Percentiles rank a stretch among this genome's conserved stretches.
phyloP scores from a whole-genome alignment of 2,797 vertebrate genomes.

The Sorex maritimensis region DNA sequence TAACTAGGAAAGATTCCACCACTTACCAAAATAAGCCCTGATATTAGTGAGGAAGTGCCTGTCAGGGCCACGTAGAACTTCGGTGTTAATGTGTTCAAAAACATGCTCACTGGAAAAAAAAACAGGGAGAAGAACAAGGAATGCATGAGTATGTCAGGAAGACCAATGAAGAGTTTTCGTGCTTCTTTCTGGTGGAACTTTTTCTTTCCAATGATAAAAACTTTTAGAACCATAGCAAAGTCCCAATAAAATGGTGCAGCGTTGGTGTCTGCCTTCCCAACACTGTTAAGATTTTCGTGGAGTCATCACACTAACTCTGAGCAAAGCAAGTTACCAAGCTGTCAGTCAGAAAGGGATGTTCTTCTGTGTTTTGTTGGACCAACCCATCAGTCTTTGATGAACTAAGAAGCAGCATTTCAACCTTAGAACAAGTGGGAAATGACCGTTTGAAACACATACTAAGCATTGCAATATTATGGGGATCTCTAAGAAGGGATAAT shows the following conservation, averaged over 20 bases:
- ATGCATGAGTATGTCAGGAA: conserved; percentile 81
- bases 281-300: neutral
- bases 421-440: conserved; percentile 24
- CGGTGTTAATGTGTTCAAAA: conserved; percentile 99
- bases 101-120: conserved; percentile 97
- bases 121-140: conserved; percentile 61
- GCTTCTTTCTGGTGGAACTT: conserved; percentile 60
- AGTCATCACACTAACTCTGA: conserved; percentile 12
- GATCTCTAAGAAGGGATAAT: neutral
- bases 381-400: neutral
- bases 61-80: conserved; percentile 99
- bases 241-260: conserved; percentile 33
- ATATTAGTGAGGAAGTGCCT: conserved; percentile 98
- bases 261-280: neutral
- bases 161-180: conserved; percentile 5
- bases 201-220: conserved; percentile 47
- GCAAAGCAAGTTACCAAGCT: conserved; percentile 10
- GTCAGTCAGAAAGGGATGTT: conserved; percentile 5
- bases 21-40: conserved; percentile 99
- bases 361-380: neutral
- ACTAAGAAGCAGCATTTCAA: conserved; percentile 25
- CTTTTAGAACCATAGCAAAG: conserved; percentile 48
- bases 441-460: conserved; percentile 29
- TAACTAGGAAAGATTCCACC: conserved; percentile 72
- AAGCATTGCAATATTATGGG: conserved; percentile 15